A percentile compares a stretch with the other conserved stretches of the same genome.
These are phyloP conservation scores for Pandion haliaetus DNA, from an alignment of 2,113 vertebrate species.

Conservation along the genomic window DNA sequence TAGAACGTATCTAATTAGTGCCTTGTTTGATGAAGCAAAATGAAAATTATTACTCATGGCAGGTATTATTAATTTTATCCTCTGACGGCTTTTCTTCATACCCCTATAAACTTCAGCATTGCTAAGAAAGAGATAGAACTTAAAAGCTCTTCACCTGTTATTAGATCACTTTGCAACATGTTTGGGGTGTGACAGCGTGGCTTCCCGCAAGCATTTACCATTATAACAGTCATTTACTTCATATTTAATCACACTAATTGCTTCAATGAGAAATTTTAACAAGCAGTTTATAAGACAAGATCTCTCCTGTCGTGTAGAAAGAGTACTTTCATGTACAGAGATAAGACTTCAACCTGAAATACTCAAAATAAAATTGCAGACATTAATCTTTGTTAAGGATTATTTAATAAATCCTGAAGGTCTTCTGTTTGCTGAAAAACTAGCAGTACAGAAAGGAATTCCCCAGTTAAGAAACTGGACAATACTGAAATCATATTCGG, in stretches of 20 bases:
- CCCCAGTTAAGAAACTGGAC: neutral
- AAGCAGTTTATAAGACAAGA: neutral
- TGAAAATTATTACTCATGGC: neutral
- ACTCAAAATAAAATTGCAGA: neutral
- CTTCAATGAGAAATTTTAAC: neutral
- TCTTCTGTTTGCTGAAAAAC: neutral
- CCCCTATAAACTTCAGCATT: neutral
- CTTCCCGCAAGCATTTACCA: neutral
- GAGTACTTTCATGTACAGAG: neutral
- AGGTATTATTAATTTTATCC: neutral
- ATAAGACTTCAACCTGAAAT: neutral
- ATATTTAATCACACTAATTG: neutral
- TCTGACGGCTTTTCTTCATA: neutral
- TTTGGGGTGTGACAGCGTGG: neutral
- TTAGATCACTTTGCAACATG: neutral
- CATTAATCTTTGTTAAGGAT: neutral
- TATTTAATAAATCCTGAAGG: neutral
- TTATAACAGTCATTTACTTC: neutral
- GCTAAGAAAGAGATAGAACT: neutral
- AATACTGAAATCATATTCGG: neutral
- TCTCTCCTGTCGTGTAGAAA: neutral
- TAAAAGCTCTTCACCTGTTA: neutral
- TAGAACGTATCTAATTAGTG: neutral
- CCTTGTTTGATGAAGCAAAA: neutral
- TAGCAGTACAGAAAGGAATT: neutral